phyloP scores from a whole-genome alignment of 2,113 vertebrate genomes.

The Fulica atra region DNA sequence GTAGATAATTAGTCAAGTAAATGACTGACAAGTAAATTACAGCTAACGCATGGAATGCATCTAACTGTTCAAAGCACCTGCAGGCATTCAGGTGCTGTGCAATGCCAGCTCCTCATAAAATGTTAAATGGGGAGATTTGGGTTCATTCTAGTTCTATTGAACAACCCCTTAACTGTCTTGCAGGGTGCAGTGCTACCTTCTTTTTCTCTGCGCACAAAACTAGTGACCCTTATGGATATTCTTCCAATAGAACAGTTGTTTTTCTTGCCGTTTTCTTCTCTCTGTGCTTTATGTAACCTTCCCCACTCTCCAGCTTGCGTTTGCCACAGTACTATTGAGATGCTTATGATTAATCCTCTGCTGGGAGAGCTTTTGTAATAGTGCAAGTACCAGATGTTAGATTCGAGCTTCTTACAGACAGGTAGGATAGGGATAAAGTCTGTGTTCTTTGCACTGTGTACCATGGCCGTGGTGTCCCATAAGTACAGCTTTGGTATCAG shows the following conservation, averaged over 20 bases:
- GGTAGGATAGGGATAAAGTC: background rate
- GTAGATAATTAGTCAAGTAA: slow-evolving; percentile 25
- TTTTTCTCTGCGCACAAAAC: background rate
- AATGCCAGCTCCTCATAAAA: background rate
- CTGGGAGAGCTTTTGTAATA: background rate
- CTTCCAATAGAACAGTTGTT: background rate
- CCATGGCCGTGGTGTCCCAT: accelerated
- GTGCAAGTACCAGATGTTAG: background rate
- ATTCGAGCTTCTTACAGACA: background rate
- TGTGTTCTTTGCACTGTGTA: background rate
- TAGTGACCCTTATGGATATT: background rate
- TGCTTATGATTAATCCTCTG: background rate
- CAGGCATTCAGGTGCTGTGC: background rate
- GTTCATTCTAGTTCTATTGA: background rate
- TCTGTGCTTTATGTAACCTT: slow-evolving; percentile 23
- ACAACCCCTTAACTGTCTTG: background rate
- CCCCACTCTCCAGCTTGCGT: background rate
- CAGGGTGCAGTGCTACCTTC: background rate
- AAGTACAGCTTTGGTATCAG: background rate
- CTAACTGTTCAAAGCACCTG: slow-evolving; percentile 1
- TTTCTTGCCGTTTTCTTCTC: background rate
- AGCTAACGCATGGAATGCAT: background rate
- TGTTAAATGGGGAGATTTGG: background rate
- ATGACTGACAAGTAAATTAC: slow-evolving; percentile 44
- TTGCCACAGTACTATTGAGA: background rate